Evolutionary conservation across 1,140 invertebrate species (phyloP).

Genomic region (Euura lappo): DNA sequence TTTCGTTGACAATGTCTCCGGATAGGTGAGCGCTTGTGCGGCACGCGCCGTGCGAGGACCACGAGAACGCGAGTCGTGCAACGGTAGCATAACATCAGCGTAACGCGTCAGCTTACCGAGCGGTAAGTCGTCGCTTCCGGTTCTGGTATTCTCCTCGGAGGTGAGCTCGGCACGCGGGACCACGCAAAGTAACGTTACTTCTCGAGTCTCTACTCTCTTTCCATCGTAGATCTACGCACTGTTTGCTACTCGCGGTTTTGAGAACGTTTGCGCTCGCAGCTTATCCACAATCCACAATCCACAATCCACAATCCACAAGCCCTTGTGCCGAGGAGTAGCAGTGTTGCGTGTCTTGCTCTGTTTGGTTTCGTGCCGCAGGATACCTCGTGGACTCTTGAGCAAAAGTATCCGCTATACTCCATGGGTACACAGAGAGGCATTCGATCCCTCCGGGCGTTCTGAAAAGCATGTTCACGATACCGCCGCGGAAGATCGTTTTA

Average conservation of each 20-base stretch:
- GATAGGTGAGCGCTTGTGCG: too few relatives aligned
- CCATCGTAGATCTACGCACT: background rate
- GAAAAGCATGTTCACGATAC: background rate
- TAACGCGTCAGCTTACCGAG: background rate
- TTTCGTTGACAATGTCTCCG: too few relatives aligned
- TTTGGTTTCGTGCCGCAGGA: background rate
- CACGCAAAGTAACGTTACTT: constrained; percentile 1
- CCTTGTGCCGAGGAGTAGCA: background rate
- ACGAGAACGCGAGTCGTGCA: background rate
- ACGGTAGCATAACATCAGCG: background rate
- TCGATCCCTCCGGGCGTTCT: background rate
- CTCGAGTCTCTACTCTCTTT: background rate
- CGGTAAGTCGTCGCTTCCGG: background rate
- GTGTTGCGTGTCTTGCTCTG: background rate
- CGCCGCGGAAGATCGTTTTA: background rate
- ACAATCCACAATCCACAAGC: too few relatives aligned
- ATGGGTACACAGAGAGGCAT: background rate
- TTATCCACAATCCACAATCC: too few relatives aligned
- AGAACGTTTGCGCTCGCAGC: too few relatives aligned
- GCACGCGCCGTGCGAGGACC: background rate
- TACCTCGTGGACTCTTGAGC: background rate
- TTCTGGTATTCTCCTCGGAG: background rate
- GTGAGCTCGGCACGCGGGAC: background rate
- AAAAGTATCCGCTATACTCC: background rate
- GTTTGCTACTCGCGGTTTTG: background rate